These are phyloP conservation scores for Cassiopea xamachana DNA, from an alignment of 30 jellyfish, hydroid and myxozoan genomes.

Conservation along the genomic window DNA sequence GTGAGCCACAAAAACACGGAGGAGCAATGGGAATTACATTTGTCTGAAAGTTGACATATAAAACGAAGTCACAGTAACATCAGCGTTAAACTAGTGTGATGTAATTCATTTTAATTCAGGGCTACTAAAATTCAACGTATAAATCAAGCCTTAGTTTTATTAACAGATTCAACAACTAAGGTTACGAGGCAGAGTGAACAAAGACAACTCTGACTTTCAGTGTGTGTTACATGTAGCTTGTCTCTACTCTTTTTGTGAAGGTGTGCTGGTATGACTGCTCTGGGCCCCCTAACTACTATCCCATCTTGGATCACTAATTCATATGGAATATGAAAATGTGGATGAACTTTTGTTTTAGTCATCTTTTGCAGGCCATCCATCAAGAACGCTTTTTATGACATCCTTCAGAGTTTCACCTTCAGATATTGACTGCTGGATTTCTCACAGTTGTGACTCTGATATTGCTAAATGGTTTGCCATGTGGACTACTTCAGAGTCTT, in stretches of 20 bases:
- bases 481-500: constrained; percentile 27
- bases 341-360: neutral
- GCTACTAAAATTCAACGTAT: too few species aligned
- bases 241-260: constrained; percentile 11
- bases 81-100: too few species aligned
- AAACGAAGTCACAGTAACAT: too few species aligned
- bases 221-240: constrained; percentile 14
- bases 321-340: neutral
- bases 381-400: neutral
- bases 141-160: too few species aligned
- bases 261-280: neutral
- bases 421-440: constrained; percentile 33
- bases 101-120: too few species aligned
- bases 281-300: constrained; percentile 3
- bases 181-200: neutral
- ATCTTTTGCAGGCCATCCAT: constrained; percentile 23
- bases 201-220: constrained; percentile 3
- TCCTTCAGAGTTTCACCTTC: constrained; percentile 23
- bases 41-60: too few species aligned
- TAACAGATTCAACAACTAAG: too few species aligned
- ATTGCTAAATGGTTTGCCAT: constrained; percentile 30
- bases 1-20: too few species aligned
- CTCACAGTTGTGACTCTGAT: constrained; percentile 43
- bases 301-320: constrained; percentile 37
- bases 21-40: too few species aligned